phyloP scores from a whole-genome alignment of 2,113 vertebrate species.

The Ceyx margarethae region DNA sequence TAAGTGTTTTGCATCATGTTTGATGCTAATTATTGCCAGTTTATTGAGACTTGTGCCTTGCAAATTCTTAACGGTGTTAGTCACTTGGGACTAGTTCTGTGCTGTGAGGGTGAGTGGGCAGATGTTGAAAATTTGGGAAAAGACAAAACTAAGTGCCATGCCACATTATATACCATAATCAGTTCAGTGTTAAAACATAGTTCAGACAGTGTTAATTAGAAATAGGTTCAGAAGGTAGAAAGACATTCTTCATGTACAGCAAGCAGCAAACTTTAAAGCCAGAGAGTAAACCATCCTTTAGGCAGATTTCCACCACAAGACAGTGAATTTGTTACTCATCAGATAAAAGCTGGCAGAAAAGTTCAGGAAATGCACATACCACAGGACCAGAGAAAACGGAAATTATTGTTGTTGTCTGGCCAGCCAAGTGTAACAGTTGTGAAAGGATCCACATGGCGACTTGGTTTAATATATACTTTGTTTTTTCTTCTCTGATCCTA shows the following conservation, averaged over 20 bases:
- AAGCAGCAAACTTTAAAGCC: background rate
- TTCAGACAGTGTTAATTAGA: no score
- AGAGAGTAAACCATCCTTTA: background rate
- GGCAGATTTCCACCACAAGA: background rate
- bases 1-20: background rate
- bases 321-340: background rate
- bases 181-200: background rate
- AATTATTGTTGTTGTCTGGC: slow-evolving; percentile 24
- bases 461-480: slow-evolving; percentile 50
- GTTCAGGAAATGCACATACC: slow-evolving; percentile 60
- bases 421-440: slow-evolving; percentile 63
- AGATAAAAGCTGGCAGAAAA: background rate
- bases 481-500: slow-evolving; percentile 24
- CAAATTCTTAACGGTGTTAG: background rate
- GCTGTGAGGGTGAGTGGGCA: background rate
- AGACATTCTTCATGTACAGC: background rate
- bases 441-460: slow-evolving; percentile 67
- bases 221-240: background rate
- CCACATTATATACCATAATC: background rate
- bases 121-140: background rate
- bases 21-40: background rate
- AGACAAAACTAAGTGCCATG: background rate
- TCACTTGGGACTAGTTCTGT: background rate
- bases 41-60: background rate
- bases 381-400: slow-evolving; percentile 72